Conservation (phyloP, 2,113 vertebrate genomes). For the Corythornis cristatus region DNA sequence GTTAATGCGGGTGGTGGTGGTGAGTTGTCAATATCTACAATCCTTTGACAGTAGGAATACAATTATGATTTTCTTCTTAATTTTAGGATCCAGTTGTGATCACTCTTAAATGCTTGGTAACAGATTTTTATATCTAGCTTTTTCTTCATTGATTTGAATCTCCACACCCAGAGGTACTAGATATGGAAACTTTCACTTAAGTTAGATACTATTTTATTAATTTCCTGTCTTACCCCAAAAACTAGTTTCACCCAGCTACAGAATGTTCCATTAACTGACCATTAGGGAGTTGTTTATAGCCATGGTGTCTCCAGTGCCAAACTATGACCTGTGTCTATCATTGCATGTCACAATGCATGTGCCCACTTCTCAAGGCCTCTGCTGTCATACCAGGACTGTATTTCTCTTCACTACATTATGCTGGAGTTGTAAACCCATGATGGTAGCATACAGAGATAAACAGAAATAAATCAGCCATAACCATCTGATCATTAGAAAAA, state of each 20-base stretch:
- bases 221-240: not conserved
- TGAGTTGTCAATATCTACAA: not conserved
- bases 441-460: not conserved
- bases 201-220: not conserved
- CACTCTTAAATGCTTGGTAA: rapidly evolving
- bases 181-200: rapidly evolving
- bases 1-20: not conserved
- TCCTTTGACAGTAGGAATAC: not conserved
- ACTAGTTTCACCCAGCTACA: not conserved
- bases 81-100: not conserved
- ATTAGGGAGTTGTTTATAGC: not conserved
- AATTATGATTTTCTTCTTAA: not conserved
- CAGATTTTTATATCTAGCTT: rapidly evolving
- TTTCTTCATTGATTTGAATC: not conserved
- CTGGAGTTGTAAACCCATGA: not conserved
- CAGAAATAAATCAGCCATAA: not conserved
- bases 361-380: not conserved
- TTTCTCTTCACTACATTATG: not conserved
- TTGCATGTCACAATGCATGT: not conserved
- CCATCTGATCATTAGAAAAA: not conserved
- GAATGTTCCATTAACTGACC: not conserved
- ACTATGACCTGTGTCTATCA: rapidly evolving
- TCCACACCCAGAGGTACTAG: not conserved
- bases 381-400: not conserved
- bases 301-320: not conserved